These are phyloP conservation scores for Poeciliopsis infans DNA, from an alignment of 2,797 vertebrate genomes.

Conservation along the genomic window DNA sequence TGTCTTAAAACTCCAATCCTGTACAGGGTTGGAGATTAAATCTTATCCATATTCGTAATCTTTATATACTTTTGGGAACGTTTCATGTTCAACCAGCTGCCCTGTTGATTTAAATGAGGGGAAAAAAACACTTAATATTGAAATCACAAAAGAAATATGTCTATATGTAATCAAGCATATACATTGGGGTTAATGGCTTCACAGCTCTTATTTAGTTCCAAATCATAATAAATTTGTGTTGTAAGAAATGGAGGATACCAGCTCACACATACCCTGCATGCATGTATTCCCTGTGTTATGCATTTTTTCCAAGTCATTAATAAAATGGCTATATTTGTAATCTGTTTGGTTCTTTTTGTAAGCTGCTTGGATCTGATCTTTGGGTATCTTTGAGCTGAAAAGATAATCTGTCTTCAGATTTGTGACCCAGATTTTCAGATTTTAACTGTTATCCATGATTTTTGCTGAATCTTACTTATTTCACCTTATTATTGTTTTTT, in stretches of 20 bases:
- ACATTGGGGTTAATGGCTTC: slow-evolving; percentile 54
- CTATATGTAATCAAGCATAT: slow-evolving; percentile 41
- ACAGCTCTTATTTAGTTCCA: slow-evolving; percentile 63
- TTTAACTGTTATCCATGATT: background rate
- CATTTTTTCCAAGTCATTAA: slow-evolving; percentile 80
- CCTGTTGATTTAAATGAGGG: slow-evolving; percentile 5
- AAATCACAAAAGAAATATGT: slow-evolving; percentile 24
- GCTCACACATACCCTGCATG: slow-evolving; percentile 82
- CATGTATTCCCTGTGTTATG: slow-evolving; percentile 80
- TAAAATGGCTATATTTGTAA: slow-evolving; percentile 88
- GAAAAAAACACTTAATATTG: slow-evolving; percentile 27
- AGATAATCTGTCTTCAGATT: background rate
- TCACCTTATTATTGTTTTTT: background rate
- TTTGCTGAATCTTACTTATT: background rate
- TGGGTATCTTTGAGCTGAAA: background rate
- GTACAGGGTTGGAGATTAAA: slow-evolving; percentile 15
- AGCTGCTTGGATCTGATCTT: background rate
- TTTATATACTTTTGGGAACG: background rate
- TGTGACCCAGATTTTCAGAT: background rate
- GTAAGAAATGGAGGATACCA: slow-evolving; percentile 71
- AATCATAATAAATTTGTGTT: slow-evolving; percentile 68
- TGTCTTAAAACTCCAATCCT: slow-evolving; percentile 1
- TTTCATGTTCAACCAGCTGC: background rate
- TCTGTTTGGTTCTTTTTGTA: slow-evolving; percentile 9
- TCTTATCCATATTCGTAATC: slow-evolving; percentile 9